Percentiles rank a stretch among this genome's conserved stretches.
phyloP scores from a whole-genome alignment of 2,888 invertebrate species.

The Muscina levida region DNA sequence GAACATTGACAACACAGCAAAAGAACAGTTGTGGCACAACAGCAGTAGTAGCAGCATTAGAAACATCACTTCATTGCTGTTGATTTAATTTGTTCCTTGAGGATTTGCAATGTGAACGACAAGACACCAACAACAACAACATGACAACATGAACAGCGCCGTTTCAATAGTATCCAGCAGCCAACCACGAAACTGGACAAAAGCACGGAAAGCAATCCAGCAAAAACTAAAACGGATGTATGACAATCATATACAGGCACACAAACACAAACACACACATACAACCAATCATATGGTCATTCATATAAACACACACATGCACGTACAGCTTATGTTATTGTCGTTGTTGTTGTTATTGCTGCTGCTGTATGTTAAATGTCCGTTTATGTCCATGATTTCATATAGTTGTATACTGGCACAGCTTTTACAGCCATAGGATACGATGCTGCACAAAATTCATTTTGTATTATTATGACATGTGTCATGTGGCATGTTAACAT shows the following conservation, averaged over 20 bases:
- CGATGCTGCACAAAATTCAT: conserved; percentile 16
- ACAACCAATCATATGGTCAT: neutral
- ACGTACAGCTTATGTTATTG: neutral
- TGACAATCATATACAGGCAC: neutral
- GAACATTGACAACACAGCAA: too few relatives aligned
- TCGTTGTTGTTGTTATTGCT: too few relatives aligned
- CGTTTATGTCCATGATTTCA: neutral
- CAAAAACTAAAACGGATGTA: neutral
- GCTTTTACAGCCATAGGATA: neutral
- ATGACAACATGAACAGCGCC: too few relatives aligned
- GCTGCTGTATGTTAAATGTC: neutral
- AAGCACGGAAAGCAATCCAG: neutral
- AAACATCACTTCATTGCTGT: conserved; percentile 43
- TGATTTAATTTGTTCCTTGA: conserved; percentile 56
- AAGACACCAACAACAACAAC: neutral
- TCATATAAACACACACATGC: too few relatives aligned
- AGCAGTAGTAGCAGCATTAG: too few relatives aligned
- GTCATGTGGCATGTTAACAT: conserved; percentile 64
- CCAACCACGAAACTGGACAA: conserved; percentile 9
- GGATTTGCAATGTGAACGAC: conserved; percentile 6
- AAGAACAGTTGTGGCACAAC: too few relatives aligned
- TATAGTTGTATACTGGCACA: neutral
- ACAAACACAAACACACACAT: conserved; percentile 10
- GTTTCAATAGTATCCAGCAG: neutral
- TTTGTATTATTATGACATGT: conserved; percentile 53